phyloP scores from a whole-genome alignment of 2,113 vertebrate genomes.

The Struthidea cinerea region DNA sequence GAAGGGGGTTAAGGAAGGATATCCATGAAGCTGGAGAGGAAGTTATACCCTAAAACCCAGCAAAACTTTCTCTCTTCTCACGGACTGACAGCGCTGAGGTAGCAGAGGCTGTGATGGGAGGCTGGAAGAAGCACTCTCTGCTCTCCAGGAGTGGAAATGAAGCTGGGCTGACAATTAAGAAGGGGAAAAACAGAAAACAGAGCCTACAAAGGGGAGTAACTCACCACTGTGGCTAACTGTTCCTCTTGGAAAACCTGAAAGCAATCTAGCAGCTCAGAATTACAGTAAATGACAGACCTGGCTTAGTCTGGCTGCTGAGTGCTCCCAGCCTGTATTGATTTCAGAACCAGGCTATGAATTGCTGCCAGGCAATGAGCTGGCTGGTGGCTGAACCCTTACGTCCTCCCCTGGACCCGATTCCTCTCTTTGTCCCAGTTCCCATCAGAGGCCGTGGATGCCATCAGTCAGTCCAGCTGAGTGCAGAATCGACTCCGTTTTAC shows the following conservation, averaged over 20 bases:
- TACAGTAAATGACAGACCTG: conserved; percentile 45
- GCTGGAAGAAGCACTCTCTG: neutral
- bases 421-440: neutral
- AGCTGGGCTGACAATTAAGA: neutral
- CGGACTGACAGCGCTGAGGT: neutral
- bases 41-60: neutral
- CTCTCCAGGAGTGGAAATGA: neutral
- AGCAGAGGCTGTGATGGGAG: neutral
- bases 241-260: neutral
- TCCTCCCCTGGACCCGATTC: neutral
- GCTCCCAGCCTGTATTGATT: conserved; percentile 39
- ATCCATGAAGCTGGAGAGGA: neutral
- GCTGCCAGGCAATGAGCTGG: conserved; percentile 24
- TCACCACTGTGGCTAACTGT: neutral
- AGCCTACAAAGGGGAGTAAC: neutral
- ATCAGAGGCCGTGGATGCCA: neutral
- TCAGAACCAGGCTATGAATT: neutral
- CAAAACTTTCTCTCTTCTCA: neutral
- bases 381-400: neutral
- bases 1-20: neutral
- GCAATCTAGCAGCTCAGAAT: conserved; percentile 4
- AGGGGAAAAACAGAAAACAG: neutral
- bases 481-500: neutral
- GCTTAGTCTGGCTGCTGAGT: conserved; percentile 2
- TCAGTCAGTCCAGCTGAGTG: neutral